Percentiles rank a stretch among this genome's conserved stretches.
Conservation (phyloP, 2,113 vertebrate species). For the Semicossyphus pulcher region DNA sequence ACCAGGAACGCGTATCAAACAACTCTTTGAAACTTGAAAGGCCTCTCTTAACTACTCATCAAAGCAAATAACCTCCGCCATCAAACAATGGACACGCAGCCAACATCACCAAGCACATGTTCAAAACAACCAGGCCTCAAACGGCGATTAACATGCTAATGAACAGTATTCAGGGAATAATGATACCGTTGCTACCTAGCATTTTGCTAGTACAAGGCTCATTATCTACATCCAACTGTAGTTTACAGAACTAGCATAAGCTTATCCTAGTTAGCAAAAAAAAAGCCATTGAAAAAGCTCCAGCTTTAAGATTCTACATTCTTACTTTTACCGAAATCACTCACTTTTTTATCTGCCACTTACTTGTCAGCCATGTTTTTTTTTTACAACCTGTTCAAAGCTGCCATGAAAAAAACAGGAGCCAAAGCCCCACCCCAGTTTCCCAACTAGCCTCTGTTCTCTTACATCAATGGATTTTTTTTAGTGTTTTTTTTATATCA, state of each 20-base stretch:
- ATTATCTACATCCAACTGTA: no score
- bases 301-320: no score
- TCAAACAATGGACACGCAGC: constrained; percentile 5
- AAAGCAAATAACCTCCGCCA: constrained; percentile 5
- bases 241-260: not conserved
- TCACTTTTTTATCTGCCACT: no score
- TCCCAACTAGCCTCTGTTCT: no score
- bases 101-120: constrained; percentile 10
- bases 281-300: no score
- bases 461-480: no score
- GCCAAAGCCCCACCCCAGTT: no score
- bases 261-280: not conserved
- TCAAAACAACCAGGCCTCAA: constrained; percentile 16
- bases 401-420: no score
- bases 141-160: constrained; percentile 18
- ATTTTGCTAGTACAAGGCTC: not conserved
- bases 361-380: no score
- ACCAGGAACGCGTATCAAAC: constrained; percentile 1
- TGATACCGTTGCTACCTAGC: not conserved
- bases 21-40: constrained; percentile 35
- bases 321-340: no score
- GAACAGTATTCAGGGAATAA: not conserved
- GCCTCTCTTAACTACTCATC: constrained; percentile 18
- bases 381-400: no score
- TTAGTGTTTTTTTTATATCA: no score